Evolutionary conservation across 2,797 vertebrate species (phyloP).

Genomic region (Meriones psammophilus): DNA sequence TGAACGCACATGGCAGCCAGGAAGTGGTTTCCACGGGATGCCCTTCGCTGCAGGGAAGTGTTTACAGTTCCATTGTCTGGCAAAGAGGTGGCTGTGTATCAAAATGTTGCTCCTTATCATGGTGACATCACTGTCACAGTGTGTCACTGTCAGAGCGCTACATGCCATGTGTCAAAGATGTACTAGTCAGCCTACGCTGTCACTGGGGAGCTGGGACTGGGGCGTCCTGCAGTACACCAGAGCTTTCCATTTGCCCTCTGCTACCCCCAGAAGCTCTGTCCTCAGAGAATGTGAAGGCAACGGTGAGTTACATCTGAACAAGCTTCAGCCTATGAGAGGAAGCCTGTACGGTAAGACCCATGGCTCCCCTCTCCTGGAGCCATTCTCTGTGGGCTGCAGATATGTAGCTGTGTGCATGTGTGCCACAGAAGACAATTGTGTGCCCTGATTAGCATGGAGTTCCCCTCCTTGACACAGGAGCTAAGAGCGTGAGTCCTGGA

Average conservation of each 20-base stretch:
- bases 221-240: background rate
- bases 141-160: background rate
- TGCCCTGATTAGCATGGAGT: background rate
- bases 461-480: background rate
- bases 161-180: background rate
- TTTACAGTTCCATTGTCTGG: constrained; percentile 74
- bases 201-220: background rate
- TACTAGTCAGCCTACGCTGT: background rate
- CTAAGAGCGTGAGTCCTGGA: background rate
- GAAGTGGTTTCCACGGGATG: background rate
- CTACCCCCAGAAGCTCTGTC: background rate
- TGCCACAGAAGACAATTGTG: background rate
- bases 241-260: background rate
- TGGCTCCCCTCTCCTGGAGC: background rate
- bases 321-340: background rate
- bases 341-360: background rate
- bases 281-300: background rate
- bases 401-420: background rate
- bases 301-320: background rate
- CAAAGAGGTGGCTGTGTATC: constrained; percentile 69
- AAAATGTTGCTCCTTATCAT: background rate
- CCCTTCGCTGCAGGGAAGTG: constrained; percentile 70
- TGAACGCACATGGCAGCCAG: constrained; percentile 59
- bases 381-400: background rate
- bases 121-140: background rate